A percentile compares a stretch with the other conserved stretches of the same genome.
Conservation (phyloP, 2,888 invertebrate species). For the Agrochola macilenta region DNA sequence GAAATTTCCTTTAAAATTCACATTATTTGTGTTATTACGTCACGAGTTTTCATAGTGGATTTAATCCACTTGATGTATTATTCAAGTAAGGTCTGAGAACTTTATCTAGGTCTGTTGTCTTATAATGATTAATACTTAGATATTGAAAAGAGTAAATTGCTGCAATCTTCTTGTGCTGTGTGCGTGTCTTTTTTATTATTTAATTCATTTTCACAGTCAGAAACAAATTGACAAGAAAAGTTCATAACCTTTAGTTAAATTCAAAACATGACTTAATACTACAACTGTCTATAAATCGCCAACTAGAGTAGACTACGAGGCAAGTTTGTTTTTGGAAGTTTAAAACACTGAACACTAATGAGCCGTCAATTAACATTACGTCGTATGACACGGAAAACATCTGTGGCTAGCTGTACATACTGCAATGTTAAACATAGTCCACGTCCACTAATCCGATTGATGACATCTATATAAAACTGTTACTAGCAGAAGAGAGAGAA, state of each 20-base stretch:
- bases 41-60: background rate
- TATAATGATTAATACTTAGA: background rate
- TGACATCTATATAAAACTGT: background rate
- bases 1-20: slow-evolving; percentile 18
- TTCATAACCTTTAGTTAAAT: background rate
- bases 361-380: background rate
- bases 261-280: background rate
- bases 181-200: background rate
- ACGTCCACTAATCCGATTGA: background rate
- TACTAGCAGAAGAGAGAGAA: background rate
- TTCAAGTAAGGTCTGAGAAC: background rate
- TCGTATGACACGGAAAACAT: background rate
- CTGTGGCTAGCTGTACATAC: background rate
- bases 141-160: background rate
- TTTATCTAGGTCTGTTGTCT: background rate
- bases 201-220: background rate
- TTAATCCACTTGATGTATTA: background rate
- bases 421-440: background rate
- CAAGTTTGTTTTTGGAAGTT: background rate
- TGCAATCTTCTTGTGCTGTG: background rate
- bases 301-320: background rate
- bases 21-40: background rate
- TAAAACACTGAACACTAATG: background rate
- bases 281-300: background rate
- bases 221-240: background rate